phyloP scores from a whole-genome alignment of 2,888 invertebrate genomes.

The Sesia apiformis region DNA sequence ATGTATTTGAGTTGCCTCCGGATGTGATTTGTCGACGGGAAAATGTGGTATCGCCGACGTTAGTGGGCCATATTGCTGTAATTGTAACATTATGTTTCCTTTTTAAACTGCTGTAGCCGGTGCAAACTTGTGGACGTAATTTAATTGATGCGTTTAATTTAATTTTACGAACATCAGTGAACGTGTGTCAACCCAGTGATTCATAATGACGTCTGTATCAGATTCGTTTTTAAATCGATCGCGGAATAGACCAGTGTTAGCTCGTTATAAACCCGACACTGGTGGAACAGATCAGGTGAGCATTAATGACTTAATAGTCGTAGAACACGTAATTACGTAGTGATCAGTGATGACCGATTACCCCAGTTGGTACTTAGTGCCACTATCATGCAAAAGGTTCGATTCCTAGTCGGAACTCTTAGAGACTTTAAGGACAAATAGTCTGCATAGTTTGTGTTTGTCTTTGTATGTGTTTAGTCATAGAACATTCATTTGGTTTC shows the following conservation, averaged over 20 bases:
- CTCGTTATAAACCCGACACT: conserved; percentile 51
- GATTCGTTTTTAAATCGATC: conserved; percentile 54
- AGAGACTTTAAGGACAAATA: too few relatives aligned
- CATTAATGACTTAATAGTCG: neutral
- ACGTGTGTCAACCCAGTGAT: conserved; percentile 4
- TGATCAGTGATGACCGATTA: too few relatives aligned
- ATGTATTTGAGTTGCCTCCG: conserved; percentile 46
- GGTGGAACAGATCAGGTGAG: conserved; percentile 46
- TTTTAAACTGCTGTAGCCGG: conserved; percentile 27
- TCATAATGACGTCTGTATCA: conserved; percentile 51
- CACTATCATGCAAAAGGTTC: too few relatives aligned
- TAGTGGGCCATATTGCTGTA: conserved; percentile 44
- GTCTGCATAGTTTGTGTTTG: too few relatives aligned
- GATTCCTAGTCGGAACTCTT: too few relatives aligned
- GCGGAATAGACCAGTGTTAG: conserved; percentile 56
- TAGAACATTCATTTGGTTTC: too few relatives aligned
- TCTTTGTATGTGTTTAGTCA: too few relatives aligned
- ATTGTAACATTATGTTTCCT: conserved; percentile 63
- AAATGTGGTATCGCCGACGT: conserved; percentile 64
- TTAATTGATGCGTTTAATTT: conserved; percentile 9
- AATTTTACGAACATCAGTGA: conserved; percentile 8
- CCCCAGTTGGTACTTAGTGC: too few relatives aligned
- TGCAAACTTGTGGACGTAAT: conserved; percentile 17
- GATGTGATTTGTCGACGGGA: conserved; percentile 72
- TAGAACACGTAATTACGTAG: too few relatives aligned